Evolutionary conservation across 1,140 invertebrate species (phyloP).

Genomic region (Drosophila pectinifera): DNA sequence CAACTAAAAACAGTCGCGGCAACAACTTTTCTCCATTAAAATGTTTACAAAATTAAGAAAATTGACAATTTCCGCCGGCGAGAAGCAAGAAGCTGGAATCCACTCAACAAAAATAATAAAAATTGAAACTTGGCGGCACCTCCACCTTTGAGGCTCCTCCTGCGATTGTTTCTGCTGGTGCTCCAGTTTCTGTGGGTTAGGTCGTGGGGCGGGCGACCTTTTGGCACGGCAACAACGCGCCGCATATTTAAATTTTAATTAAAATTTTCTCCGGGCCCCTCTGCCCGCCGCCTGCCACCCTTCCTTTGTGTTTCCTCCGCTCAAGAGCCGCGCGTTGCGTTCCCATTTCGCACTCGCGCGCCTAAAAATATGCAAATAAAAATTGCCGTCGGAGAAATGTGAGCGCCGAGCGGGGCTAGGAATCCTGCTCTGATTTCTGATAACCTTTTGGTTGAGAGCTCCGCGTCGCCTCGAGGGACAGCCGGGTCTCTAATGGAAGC

Average conservation of each 20-base stretch:
- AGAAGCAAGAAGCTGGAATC: conserved; percentile 15
- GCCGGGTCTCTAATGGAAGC: background rate
- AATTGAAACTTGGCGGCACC: conserved; percentile 16
- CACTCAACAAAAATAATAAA: conserved; percentile 29
- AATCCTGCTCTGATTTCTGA: conserved; percentile 56
- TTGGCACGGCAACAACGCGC: conserved; percentile 61
- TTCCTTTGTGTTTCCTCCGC: conserved; percentile 4
- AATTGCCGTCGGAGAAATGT: conserved; percentile 28
- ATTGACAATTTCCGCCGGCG: conserved; percentile 70
- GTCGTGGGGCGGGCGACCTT: conserved; percentile 20
- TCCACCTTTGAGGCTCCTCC: conserved; percentile 7
- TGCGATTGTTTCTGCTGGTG: conserved; percentile 26
- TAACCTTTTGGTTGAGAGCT: conserved; percentile 43
- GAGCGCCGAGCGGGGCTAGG: background rate
- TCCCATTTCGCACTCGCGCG: conserved; percentile 66
- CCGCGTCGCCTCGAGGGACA: conserved; percentile 2
- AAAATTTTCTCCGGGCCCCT: conserved; percentile 56
- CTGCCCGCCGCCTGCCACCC: background rate
- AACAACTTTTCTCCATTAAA: conserved; percentile 55
- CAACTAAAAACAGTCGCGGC: conserved; percentile 42
- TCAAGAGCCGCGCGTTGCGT: conserved; percentile 20
- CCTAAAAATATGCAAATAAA: conserved; percentile 79
- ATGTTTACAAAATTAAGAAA: conserved; percentile 72
- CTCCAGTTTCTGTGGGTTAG: conserved; percentile 44
- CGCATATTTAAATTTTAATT: conserved; percentile 83